Evolutionary conservation across 1,140 invertebrate species (phyloP).

Genomic region (Aricia agestis): DNA sequence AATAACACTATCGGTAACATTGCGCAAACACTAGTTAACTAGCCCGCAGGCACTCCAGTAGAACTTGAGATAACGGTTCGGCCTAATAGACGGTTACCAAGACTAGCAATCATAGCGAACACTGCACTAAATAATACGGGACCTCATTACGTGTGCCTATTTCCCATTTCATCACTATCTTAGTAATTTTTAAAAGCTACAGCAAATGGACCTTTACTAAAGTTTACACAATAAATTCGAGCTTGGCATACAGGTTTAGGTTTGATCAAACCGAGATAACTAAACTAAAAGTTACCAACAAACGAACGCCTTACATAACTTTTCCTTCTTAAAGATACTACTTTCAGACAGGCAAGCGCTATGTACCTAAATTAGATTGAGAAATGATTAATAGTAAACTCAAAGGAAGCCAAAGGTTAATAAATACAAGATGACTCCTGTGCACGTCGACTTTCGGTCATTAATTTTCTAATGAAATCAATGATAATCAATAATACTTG

Average conservation of each 20-base stretch:
- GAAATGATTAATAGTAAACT: background rate
- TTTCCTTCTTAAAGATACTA: background rate
- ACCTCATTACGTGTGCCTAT: background rate
- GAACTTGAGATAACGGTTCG: conserved; percentile 30
- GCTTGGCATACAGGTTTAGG: background rate
- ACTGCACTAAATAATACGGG: background rate
- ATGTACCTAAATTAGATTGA: background rate
- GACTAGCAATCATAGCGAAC: conserved; percentile 18
- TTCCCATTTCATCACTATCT: background rate
- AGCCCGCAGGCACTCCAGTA: conserved; percentile 31
- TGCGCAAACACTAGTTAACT: conserved; percentile 30
- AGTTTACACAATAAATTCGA: background rate
- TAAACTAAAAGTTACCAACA: background rate
- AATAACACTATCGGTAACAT: conserved; percentile 17
- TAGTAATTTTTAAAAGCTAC: too few species aligned
- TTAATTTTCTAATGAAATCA: conserved; percentile 1
- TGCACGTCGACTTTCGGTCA: background rate
- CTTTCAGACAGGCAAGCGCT: background rate
- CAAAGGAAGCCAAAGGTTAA: background rate
- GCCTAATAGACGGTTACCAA: conserved; percentile 35
- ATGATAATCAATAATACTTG: background rate
- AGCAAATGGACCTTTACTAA: too few species aligned
- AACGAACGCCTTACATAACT: background rate
- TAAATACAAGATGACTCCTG: background rate
- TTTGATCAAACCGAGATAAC: background rate